phyloP scores from a whole-genome alignment of 1,140 invertebrate genomes.

The Bombus turneri region DNA sequence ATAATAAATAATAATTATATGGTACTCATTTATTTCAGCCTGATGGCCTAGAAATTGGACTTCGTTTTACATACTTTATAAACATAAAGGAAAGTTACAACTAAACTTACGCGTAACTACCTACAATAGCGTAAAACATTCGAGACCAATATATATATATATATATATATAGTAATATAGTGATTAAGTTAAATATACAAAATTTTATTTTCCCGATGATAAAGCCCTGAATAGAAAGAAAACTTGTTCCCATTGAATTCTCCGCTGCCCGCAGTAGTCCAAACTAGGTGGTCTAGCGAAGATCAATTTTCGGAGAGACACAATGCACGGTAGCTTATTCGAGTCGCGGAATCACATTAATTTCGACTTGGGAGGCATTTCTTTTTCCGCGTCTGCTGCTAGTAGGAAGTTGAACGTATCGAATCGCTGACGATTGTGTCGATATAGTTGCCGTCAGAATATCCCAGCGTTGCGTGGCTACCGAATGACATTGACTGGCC shows the following conservation, averaged over 20 bases:
- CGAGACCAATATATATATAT: too few relatives aligned
- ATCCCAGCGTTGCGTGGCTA: conserved; percentile 1
- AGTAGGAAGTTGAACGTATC: conserved; percentile 22
- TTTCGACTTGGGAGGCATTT: conserved; percentile 16
- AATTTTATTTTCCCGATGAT: background rate
- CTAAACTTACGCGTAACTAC: too few relatives aligned
- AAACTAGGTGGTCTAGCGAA: conserved; percentile 33
- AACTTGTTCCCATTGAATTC: background rate
- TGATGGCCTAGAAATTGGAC: too few relatives aligned
- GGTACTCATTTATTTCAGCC: too few relatives aligned
- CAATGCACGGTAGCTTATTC: conserved; percentile 32
- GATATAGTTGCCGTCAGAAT: background rate
- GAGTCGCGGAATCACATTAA: conserved; percentile 25
- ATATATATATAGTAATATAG: too few relatives aligned
- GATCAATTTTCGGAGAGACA: background rate
- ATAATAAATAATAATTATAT: background rate
- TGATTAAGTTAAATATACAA: background rate
- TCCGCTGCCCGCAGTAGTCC: background rate
- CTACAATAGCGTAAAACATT: too few relatives aligned
- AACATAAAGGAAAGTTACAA: too few relatives aligned
- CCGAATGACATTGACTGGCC: conserved; percentile 27
- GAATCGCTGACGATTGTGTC: conserved; percentile 20
- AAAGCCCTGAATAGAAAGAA: background rate
- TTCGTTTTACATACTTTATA: too few relatives aligned
- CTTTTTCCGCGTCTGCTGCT: background rate